phyloP scores from a whole-genome alignment of 2,113 vertebrate genomes.

The Myrmecobius fasciatus region DNA sequence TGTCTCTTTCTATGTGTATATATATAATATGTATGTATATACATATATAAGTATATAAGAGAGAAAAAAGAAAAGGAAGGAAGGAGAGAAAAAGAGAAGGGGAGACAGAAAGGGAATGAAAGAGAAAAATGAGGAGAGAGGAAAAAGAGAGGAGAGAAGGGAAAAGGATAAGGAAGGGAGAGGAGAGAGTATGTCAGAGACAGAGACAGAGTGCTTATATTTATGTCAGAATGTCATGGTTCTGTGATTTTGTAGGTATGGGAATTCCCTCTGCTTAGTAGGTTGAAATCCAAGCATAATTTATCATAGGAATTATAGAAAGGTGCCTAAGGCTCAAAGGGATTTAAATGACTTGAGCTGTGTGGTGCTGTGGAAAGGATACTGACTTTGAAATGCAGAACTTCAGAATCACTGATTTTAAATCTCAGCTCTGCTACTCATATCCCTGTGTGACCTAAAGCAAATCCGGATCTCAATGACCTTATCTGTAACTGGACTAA shows the following conservation, averaged over 20 bases:
- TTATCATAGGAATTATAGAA: not conserved
- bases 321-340: not conserved
- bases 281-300: not conserved
- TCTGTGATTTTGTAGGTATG: not conserved
- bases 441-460: not conserved
- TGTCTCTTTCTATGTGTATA: no score
- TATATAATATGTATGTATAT: no score
- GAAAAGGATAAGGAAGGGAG: no score
- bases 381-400: not conserved
- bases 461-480: not conserved
- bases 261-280: not conserved
- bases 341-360: not conserved
- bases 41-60: no score
- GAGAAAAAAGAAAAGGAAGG: not conserved
- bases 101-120: no score
- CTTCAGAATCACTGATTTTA: not conserved
- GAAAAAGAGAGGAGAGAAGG: not conserved
- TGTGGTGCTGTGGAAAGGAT: not conserved
- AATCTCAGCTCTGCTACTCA: not conserved
- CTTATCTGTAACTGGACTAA: not conserved
- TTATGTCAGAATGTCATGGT: not conserved
- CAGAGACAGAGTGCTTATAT: not conserved
- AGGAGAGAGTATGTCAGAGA: not conserved
- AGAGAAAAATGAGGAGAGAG: not conserved
- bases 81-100: no score